Evolutionary conservation across 1,140 invertebrate species (phyloP).

Genomic region (Lordiphosa clarofinis): DNA sequence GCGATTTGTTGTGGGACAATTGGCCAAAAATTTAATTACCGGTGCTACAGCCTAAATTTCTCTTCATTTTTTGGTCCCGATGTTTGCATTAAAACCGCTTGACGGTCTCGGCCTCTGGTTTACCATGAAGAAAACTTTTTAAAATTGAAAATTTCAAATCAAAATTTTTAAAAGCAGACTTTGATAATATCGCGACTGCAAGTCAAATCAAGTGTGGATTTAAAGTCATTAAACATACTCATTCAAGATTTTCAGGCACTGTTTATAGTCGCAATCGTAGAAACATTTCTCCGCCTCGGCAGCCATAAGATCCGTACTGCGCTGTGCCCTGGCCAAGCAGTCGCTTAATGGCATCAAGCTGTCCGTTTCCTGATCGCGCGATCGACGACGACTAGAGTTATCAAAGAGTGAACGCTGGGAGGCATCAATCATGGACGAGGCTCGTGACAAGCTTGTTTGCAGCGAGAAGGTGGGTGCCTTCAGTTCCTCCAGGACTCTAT

Average conservation of each 20-base stretch:
- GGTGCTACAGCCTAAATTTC: no score
- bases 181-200: no score
- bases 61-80: no score
- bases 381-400: slow-evolving; percentile 59
- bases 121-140: no score
- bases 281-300: slow-evolving; percentile 89
- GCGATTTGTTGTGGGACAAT: no score
- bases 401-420: slow-evolving; percentile 67
- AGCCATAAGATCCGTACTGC: slow-evolving; percentile 89
- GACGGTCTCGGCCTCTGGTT: no score
- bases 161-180: no score
- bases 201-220: no score
- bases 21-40: no score
- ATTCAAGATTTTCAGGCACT: slow-evolving; percentile 87
- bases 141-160: no score
- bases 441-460: slow-evolving; percentile 68
- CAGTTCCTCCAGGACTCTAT: slow-evolving; percentile 69
- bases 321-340: slow-evolving; percentile 80
- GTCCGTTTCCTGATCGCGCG: slow-evolving; percentile 48
- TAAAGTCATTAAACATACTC: slow-evolving; percentile 79
- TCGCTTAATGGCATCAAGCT: slow-evolving; percentile 79
- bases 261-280: slow-evolving; percentile 93
- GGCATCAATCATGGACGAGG: slow-evolving; percentile 67
- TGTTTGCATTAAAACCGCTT: no score
- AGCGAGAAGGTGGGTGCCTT: slow-evolving; percentile 67